Conservation (phyloP, 2,113 vertebrate species). For the Fregata magnificens region DNA sequence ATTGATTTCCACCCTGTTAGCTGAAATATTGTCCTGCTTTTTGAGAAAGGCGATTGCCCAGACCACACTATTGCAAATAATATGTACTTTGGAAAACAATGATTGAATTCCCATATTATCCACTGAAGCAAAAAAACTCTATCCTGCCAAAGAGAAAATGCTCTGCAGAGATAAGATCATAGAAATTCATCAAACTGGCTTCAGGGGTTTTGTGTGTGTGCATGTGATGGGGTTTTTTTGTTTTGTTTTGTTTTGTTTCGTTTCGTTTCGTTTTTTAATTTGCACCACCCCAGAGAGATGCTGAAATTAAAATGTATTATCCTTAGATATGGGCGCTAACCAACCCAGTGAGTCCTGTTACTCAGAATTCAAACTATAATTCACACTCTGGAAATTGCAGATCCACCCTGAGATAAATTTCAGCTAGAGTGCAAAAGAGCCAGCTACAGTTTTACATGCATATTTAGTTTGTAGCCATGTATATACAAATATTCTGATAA, state of each 20-base stretch:
- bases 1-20: conserved; percentile 66
- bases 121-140: conserved; percentile 14
- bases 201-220: neutral
- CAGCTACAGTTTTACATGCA: neutral
- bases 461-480: conserved; percentile 30
- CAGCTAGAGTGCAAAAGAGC: neutral
- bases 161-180: conserved; percentile 16
- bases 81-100: conserved; percentile 59
- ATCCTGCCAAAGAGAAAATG: conserved; percentile 24
- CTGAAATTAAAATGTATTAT: neutral
- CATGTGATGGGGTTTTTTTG: fast-evolving
- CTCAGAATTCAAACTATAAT: neutral
- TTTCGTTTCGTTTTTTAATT: neutral
- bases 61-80: conserved; percentile 42
- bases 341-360: neutral
- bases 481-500: conserved; percentile 57
- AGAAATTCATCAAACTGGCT: conserved; percentile 35
- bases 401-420: neutral
- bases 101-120: conserved; percentile 56
- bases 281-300: neutral
- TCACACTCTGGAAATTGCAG: neutral
- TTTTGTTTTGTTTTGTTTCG: neutral
- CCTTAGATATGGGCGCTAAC: neutral
- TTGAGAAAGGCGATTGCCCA: conserved; percentile 34
- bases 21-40: conserved; percentile 51